Evolutionary conservation across 1,140 invertebrate species (phyloP), one percentile per base, ranked within the genome.

Genomic region (Mizuhopecten yessoensis): DNA sequence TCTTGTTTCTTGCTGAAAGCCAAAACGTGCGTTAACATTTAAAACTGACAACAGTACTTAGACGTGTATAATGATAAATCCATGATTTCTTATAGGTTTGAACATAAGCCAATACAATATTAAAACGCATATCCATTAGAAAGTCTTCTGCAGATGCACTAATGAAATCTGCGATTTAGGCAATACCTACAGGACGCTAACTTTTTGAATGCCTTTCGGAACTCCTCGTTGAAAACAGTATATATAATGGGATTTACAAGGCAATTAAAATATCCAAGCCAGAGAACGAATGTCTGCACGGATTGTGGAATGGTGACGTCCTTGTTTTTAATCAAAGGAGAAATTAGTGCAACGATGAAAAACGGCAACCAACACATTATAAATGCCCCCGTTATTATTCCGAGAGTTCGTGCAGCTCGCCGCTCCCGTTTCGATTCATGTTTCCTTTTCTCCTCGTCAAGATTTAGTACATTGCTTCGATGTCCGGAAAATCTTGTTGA

Each of bases 331-430:
- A 95, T 93, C 91, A 96, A 95, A 20, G 95, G 94, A 15, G 90
- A 91, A 29, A 96, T 91, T 17, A 96, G 90, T 45, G 96, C 96
- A 17, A 95, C 88, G 42, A 96, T 94, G 92, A 96, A 96, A 91
- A 96, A 96, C 33, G 96, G 96, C 49, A 96, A 90, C 96, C 96
- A 96, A 89, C 96, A 96, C 13, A 95, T 89, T 13, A 96, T 92
- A 91, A 96, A 96, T 34, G 93, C 93, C 86, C 96, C 96, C 17
- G 96, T 97, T 34, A 97, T 96, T 29, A 97, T 96, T 0, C 95
- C 96, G 34, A 97, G 92, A 20, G 96, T 97, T 89, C 97, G 94
- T 0, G 96, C 96, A 0, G 97, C 97, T 93, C 97, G 97, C 33
- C 96, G 91, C 91, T 97, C 97, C 15, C 97, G 90, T 90, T 96